phyloP scores from a whole-genome alignment of 2,113 vertebrate genomes.

The Vulpes ferrilata region DNA sequence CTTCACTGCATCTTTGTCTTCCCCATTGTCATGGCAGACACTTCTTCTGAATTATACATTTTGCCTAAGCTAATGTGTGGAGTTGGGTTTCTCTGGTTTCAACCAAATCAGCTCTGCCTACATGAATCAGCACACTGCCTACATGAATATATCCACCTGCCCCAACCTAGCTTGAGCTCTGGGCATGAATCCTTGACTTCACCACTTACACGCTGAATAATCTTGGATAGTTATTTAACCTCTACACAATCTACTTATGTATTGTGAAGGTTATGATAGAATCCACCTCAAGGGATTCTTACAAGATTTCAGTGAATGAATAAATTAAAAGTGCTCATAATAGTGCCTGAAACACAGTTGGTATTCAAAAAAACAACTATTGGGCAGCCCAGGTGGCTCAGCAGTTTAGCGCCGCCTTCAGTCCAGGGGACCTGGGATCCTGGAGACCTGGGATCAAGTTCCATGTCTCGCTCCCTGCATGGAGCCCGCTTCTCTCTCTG shows the following conservation, averaged over 20 bases:
- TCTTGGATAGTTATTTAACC: background rate
- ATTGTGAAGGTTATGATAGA: background rate
- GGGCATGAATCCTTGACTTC: background rate
- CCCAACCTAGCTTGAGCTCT: background rate
- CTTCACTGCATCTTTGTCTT: background rate
- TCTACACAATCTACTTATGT: background rate
- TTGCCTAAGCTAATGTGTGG: background rate
- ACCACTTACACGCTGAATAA: background rate
- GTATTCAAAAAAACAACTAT: background rate
- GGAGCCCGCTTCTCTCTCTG: too few relatives aligned
- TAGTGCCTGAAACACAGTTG: background rate
- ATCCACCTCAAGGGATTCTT: background rate
- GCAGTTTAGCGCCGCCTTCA: too few relatives aligned
- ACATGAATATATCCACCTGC: background rate
- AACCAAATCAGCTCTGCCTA: background rate
- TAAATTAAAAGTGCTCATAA: slow-evolving; percentile 27
- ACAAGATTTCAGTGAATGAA: background rate
- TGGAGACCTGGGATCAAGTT: too few relatives aligned
- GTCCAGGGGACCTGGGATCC: too few relatives aligned
- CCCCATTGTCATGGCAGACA: background rate
- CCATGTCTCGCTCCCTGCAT: too few relatives aligned
- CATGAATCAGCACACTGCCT: background rate
- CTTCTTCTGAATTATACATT: background rate
- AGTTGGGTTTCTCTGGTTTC: background rate
- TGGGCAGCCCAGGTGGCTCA: too few relatives aligned